Evolutionary conservation across 2,888 invertebrate species (phyloP).

Genomic region (Selenia dentaria): DNA sequence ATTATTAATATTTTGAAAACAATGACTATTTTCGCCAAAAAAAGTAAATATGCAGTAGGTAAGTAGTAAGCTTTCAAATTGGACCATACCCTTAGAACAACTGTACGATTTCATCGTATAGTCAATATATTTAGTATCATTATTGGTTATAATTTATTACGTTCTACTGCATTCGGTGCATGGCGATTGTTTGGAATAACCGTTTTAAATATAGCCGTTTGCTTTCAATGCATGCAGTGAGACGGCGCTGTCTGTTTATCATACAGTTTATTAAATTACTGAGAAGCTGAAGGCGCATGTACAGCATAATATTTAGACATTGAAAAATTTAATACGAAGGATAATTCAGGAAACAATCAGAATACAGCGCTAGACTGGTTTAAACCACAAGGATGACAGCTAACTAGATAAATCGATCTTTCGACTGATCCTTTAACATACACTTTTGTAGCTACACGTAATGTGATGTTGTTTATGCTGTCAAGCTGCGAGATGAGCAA

Average conservation of each 20-base stretch:
- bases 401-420: too few relatives aligned
- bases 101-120: conserved; percentile 38
- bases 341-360: too few relatives aligned
- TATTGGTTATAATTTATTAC: conserved; percentile 38
- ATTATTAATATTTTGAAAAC: too few relatives aligned
- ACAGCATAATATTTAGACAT: not conserved
- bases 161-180: conserved; percentile 40
- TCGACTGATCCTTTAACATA: too few relatives aligned
- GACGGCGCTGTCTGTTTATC: conserved; percentile 13
- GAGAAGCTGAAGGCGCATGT: not conserved
- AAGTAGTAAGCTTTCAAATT: not conserved
- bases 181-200: conserved; percentile 45
- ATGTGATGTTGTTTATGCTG: too few relatives aligned
- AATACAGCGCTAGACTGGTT: too few relatives aligned
- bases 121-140: conserved; percentile 35
- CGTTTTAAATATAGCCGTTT: conserved; percentile 34
- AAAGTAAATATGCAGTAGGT: too few relatives aligned
- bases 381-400: too few relatives aligned
- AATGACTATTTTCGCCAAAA: too few relatives aligned
- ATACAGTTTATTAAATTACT: not conserved
- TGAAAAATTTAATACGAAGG: not conserved
- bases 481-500: too few relatives aligned
- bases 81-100: conserved; percentile 31
- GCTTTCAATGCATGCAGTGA: conserved; percentile 19
- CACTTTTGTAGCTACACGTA: too few relatives aligned